A percentile compares a stretch with the other conserved stretches of the same genome.
Conservation (phyloP, 2,113 vertebrate genomes). For the Tinamus guttatus region DNA sequence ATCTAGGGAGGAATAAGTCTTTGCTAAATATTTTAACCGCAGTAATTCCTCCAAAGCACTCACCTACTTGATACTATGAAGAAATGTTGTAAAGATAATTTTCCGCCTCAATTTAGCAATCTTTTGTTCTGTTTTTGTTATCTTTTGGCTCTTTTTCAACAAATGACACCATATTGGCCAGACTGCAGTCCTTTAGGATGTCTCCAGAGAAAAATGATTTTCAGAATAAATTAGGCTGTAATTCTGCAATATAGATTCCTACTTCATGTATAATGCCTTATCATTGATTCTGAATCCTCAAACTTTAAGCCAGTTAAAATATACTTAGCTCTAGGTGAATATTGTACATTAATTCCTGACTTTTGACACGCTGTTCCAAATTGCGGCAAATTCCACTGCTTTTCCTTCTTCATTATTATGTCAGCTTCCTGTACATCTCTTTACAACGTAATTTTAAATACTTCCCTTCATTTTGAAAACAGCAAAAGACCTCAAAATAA, state of each 20-base stretch:
- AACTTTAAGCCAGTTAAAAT: background rate
- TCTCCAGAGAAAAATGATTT: background rate
- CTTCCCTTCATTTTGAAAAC: fast-evolving
- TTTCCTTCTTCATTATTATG: background rate
- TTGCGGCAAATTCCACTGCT: background rate
- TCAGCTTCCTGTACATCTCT: background rate
- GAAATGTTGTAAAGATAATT: background rate
- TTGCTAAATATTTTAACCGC: background rate
- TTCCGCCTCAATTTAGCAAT: background rate
- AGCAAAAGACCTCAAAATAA: background rate
- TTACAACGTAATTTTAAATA: background rate
- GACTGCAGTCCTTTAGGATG: background rate
- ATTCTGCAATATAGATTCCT: background rate
- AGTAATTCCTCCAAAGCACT: background rate
- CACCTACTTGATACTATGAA: background rate
- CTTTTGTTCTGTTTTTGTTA: background rate
- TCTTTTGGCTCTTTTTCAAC: background rate
- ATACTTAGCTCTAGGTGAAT: background rate
- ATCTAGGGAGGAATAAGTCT: too few relatives aligned
- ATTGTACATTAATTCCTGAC: background rate
- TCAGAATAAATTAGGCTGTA: background rate
- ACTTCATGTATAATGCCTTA: background rate
- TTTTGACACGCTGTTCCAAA: background rate
- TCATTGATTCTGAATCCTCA: background rate
- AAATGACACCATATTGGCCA: background rate